Base-by-base conservation (phyloP, 2,113 vertebrate species). In the Urocitellus parryii region DNA sequence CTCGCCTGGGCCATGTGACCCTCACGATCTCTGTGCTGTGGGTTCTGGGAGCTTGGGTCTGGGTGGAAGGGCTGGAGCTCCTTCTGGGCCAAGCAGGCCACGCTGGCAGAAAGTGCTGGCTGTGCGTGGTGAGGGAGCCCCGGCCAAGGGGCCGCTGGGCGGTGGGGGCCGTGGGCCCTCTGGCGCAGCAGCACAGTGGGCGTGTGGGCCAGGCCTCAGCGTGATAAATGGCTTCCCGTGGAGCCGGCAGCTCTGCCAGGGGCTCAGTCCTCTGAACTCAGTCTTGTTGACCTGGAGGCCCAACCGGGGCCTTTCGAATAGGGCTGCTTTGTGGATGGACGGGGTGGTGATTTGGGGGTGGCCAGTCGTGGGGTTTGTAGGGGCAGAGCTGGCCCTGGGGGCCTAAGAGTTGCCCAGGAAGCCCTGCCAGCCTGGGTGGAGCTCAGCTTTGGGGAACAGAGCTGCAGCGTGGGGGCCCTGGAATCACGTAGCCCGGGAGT, bases 261-360 rank as follows among this genome's bases (percentile, higher is more conserved):
- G 14, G 18, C 73, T 39, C 24, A 20, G 82, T 53, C 65, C 51
- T 68, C 20, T 32, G 86, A 37, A 24, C 70, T 67, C 82, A 16
- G 67, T 61, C 81, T 53, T 45, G 72, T 81, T 77, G 90, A 42
- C 82, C 72, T 73, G 12, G 67, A 67, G 93, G 89, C 73, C 81
- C 90, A 32, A 4, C 0, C 0, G 63, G 83, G 51, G 83, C 72
- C 48, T 70, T 63, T 18, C 2, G 1, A 34, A 83, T 74, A 84
- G 65, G 74, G 70, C 11, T 1, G 85, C 85, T 95, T 53, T 87
- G 90, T 76, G 63, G 74, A 48, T 4, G 1, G 77, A 58, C 29
- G 16, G 83, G 63, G 45, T 3, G 0, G 4, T 39, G 83, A 65
- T 73, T 79, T 76, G 2, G 13, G 34, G 73, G 34, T 20, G 72